A percentile compares a stretch with the other conserved stretches of the same genome.
phyloP scores from a whole-genome alignment of 2,113 vertebrate species.

The Phrynocephalus versicolor region DNA sequence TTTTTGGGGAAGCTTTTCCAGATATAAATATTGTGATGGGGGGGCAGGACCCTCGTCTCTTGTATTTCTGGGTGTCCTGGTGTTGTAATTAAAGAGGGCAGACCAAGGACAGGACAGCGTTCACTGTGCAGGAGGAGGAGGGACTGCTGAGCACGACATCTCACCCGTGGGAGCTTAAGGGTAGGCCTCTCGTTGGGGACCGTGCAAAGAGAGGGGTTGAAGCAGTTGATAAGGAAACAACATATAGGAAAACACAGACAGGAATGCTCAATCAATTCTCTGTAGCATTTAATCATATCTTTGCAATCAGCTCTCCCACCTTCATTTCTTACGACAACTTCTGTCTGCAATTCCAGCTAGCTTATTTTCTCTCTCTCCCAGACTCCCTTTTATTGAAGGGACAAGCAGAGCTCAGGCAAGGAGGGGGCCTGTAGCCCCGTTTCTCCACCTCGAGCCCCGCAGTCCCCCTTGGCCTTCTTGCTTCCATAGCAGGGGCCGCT shows the following conservation, averaged over 20 bases:
- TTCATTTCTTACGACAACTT: neutral
- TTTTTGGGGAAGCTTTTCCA: neutral
- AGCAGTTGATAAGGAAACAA: neutral
- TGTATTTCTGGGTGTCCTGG: neutral
- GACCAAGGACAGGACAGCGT: neutral
- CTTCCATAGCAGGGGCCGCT: neutral
- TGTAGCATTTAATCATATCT: too few relatives aligned
- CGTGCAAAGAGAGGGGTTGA: neutral
- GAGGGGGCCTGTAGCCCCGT: too few relatives aligned
- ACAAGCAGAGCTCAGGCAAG: neutral
- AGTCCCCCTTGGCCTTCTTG: neutral
- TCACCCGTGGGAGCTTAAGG: neutral
- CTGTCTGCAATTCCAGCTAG: neutral
- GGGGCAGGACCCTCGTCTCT: neutral
- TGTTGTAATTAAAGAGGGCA: neutral
- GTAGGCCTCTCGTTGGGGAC: neutral
- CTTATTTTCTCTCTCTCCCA: neutral
- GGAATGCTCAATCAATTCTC: too few relatives aligned
- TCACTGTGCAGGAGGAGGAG: neutral
- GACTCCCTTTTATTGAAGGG: neutral
- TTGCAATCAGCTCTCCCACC: too few relatives aligned
- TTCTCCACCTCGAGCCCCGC: too few relatives aligned
- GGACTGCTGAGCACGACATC: too few relatives aligned
- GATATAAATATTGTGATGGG: neutral
- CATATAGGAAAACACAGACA: neutral